Conservation (phyloP, 2,113 vertebrate species). For the Panthera uncia region DNA sequence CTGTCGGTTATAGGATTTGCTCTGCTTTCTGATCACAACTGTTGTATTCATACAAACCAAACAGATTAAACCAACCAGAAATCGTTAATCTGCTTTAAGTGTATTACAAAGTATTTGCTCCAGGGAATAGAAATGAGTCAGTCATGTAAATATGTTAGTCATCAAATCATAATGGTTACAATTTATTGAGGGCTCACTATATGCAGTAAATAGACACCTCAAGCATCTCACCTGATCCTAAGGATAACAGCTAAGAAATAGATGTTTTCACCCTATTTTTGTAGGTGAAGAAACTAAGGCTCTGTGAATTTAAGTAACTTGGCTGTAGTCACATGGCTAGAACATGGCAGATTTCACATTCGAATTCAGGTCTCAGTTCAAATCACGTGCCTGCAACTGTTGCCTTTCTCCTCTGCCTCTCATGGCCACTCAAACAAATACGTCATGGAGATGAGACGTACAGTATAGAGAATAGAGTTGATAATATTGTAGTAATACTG, state of each 20-base stretch:
- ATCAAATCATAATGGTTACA: not conserved
- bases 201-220: not conserved
- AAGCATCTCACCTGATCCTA: not conserved
- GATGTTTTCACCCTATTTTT: not conserved
- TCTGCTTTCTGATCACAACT: not conserved
- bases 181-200: not conserved
- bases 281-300: not conserved
- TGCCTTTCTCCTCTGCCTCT: accelerated
- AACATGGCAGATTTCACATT: not conserved
- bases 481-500: not conserved
- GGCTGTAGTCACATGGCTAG: too few relatives aligned
- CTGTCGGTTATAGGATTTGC: not conserved
- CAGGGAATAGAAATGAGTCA: not conserved
- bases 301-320: not conserved
- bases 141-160: not conserved
- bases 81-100: not conserved
- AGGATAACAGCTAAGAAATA: not conserved
- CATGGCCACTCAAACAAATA: not conserved
- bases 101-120: not conserved
- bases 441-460: not conserved
- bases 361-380: not conserved
- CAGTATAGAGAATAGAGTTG: not conserved
- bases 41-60: not conserved
- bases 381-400: not conserved
- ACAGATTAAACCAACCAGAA: not conserved